A percentile compares a stretch with the other conserved stretches of the same genome.
phyloP scores from a whole-genome alignment of 2,888 invertebrate species.

The Phyllotreta striolata region DNA sequence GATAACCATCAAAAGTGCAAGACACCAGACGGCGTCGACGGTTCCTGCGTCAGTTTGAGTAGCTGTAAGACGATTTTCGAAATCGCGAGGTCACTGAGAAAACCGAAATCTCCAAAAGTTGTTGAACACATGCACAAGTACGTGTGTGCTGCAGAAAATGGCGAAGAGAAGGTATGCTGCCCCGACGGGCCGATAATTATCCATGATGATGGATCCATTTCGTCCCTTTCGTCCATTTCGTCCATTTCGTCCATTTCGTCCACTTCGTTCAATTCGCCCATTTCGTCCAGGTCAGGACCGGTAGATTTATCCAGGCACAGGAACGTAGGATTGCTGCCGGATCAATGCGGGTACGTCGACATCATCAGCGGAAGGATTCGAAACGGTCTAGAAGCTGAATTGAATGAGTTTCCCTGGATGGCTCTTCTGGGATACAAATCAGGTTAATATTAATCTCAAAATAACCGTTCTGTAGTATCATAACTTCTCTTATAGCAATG shows the following conservation, averaged over 20 bases:
- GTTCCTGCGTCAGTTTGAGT: too few relatives aligned
- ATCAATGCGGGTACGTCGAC: constrained; percentile 66
- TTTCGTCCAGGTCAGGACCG: constrained; percentile 18
- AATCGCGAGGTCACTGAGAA: too few relatives aligned
- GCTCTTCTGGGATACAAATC: constrained; percentile 64
- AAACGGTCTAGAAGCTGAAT: constrained; percentile 68
- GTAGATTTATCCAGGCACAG: constrained; percentile 58
- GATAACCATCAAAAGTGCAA: neutral
- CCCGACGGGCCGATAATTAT: constrained; percentile 50
- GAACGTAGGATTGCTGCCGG: constrained; percentile 56
- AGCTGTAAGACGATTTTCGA: too few relatives aligned
- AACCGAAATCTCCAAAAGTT: too few relatives aligned
- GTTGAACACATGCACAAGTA: too few relatives aligned
- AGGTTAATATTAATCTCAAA: constrained; percentile 4
- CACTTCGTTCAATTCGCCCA: too few relatives aligned
- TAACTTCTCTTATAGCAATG: too few relatives aligned
- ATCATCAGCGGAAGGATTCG: constrained; percentile 63
- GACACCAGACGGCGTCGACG: too few relatives aligned
- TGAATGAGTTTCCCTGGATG: constrained; percentile 81
- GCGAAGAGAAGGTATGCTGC: constrained; percentile 59
- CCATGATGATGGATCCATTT: neutral
- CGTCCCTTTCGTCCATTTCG: constrained; percentile 62
- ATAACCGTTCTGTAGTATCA: too few relatives aligned
- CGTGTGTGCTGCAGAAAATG: neutral
- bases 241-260: constrained; percentile 31